Evolutionary conservation across 2,888 invertebrate genomes (phyloP), one percentile per base, ranked within the genome.

Genomic region (Ashinkailepas kermadecensis): DNA sequence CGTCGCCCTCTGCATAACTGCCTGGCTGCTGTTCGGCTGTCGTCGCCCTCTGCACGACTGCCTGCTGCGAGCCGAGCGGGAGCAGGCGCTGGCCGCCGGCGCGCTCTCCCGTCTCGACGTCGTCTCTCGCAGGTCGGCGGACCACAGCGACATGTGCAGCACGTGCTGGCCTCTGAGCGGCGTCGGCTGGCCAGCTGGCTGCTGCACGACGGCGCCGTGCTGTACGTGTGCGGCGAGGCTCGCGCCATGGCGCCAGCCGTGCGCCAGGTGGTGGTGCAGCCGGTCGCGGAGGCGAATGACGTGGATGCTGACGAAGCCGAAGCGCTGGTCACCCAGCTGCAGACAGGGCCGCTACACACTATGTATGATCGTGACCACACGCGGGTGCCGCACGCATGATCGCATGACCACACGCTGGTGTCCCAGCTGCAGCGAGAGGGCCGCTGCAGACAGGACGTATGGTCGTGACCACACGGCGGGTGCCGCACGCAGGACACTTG

Each of bases 221-320:
- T 94, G 58, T 94, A 90, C 87, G 89, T 95, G 4, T 95, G 95
- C 88, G 95, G 95, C 0, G 93, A 95, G 88, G 91, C 92, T 0
- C 91, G 90, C 84, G 90, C 90, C 83, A 93, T 95, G 90, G 91
- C 91, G 0, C 89, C 90, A 81, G 91, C 92, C 86, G 91, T 95
- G 6, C 90, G 89, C 85, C 88, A 89, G n/a, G 87, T 90, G 4
- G 87, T 94, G 54, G 85, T 88, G 2, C 86, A 89, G 54, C 89
- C 91, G 83, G 86, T 93, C 39, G 85, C 88, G 11, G 86, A 80
- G 39, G 80, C 82, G 57, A 78, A 56, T 18, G 56, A 67, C 25
- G 15, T 81, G 15, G n/a, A 80, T 21, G 81, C 81, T 56, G 13
- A 57, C 15, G 80, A 82, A n/a, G 83, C 83, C 0, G 82, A 81